These are phyloP conservation scores for Siderastrea radians DNA, from an alignment of 92 coral and sea anemone genomes.

Conservation along the genomic window DNA sequence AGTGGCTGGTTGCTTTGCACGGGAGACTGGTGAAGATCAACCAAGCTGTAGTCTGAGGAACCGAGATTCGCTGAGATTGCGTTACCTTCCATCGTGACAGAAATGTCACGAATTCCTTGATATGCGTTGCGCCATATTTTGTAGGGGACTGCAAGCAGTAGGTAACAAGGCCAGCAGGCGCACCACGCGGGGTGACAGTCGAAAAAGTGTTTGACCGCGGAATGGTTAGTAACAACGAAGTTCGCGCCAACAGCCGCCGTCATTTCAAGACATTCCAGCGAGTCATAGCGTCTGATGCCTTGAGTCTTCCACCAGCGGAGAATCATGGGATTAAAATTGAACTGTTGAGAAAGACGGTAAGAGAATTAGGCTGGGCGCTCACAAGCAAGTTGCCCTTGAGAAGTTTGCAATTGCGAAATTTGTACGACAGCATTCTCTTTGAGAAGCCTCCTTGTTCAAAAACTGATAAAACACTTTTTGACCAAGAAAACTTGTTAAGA, in stretches of 20 bases:
- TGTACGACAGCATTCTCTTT: too few relatives aligned
- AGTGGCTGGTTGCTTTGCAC: constrained; percentile 52
- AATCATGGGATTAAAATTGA: constrained; percentile 87
- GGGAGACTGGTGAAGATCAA: constrained; percentile 46
- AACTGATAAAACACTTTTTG: too few relatives aligned
- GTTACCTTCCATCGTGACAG: constrained; percentile 66
- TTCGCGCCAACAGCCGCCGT: constrained; percentile 86
- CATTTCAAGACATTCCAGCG: constrained; percentile 84
- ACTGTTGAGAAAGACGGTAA: constrained; percentile 49
- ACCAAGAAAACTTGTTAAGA: too few relatives aligned
- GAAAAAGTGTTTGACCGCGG: constrained; percentile 82
- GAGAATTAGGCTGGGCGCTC: too few relatives aligned
- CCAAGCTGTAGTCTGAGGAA: constrained; percentile 33
- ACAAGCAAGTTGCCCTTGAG: too few relatives aligned
- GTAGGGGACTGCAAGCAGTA: constrained; percentile 86
- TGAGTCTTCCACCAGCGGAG: constrained; percentile 93
- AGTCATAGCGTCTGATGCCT: constrained; percentile 89
- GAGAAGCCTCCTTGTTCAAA: too few relatives aligned
- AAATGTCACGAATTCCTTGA: constrained; percentile 70
- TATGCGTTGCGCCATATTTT: constrained; percentile 84
- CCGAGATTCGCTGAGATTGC: constrained; percentile 58
- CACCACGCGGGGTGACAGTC: constrained; percentile 94
- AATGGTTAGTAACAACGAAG: constrained; percentile 76
- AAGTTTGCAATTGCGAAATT: too few relatives aligned
- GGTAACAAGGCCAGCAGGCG: constrained; percentile 91